A percentile compares a stretch with the other conserved stretches of the same genome.
phyloP scores from a whole-genome alignment of 2,888 invertebrate species.

The Plagodis pulveraria region DNA sequence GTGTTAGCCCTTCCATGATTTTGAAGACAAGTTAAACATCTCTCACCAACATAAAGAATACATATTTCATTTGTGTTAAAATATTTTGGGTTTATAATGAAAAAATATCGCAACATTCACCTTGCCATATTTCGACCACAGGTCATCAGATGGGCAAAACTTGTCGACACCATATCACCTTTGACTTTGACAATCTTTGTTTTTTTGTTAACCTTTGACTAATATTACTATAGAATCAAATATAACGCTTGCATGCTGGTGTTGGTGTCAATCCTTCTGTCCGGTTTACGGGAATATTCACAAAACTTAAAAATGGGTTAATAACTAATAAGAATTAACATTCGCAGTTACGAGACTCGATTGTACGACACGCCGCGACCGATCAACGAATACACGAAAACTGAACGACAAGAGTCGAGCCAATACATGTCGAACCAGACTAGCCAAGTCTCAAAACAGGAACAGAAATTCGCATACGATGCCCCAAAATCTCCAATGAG shows the following conservation, averaged over 20 bases:
- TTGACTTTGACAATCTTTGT: conserved; percentile 19
- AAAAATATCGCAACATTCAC: conserved; percentile 3
- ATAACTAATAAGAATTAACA: conserved; percentile 51
- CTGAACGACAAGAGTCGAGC: conserved; percentile 63
- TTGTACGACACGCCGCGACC: conserved; percentile 82
- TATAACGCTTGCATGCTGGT: conserved; percentile 38
- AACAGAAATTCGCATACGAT: conserved; percentile 69
- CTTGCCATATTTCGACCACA: conserved; percentile 1
- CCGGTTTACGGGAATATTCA: conserved; percentile 7
- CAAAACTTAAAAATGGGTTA: conserved; percentile 8
- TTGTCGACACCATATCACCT: conserved; percentile 25
- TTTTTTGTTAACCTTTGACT: conserved; percentile 26
- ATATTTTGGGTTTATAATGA: background rate
- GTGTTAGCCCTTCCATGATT: background rate
- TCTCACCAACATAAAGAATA: conserved; percentile 13
- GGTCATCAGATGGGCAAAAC: conserved; percentile 5
- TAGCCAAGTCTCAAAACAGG: conserved; percentile 53
- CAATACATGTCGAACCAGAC: conserved; percentile 47
- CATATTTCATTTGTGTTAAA: conserved; percentile 30
- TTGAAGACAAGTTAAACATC: conserved; percentile 20
- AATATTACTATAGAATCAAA: conserved; percentile 19
- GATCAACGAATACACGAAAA: conserved; percentile 62
- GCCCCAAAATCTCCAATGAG: conserved; percentile 72
- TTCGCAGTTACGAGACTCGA: conserved; percentile 82
- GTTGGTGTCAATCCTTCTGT: conserved; percentile 27